These are phyloP conservation scores for Diaperis boleti DNA, from an alignment of 2,888 invertebrate genomes.

Conservation along the genomic window DNA sequence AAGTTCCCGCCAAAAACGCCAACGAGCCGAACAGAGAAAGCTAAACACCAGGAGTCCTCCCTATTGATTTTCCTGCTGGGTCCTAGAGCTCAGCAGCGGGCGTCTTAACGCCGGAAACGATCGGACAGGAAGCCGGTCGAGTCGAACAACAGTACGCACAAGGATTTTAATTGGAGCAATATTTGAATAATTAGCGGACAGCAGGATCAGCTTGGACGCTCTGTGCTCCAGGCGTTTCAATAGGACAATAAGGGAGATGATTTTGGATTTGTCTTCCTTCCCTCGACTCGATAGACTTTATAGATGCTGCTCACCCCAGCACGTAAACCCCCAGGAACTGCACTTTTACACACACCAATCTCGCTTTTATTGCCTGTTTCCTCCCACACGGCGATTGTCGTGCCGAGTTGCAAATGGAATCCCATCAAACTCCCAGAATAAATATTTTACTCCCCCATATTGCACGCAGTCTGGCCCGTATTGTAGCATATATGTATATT, in stretches of 20 bases:
- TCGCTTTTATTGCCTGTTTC: slow-evolving; percentile 25
- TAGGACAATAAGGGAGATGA: no score
- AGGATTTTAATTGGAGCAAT: slow-evolving; percentile 30
- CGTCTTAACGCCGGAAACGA: slow-evolving; percentile 36
- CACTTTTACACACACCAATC: slow-evolving; percentile 11
- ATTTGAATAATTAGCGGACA: slow-evolving; percentile 30
- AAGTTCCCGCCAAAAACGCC: slow-evolving; percentile 32
- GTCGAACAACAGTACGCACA: slow-evolving; percentile 24
- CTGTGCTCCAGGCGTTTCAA: background rate
- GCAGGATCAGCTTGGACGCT: background rate
- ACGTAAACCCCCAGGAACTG: no score
- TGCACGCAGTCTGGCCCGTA: slow-evolving; percentile 1
- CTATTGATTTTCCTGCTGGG: slow-evolving; percentile 40
- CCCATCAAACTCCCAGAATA: slow-evolving; percentile 3
- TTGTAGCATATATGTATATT: no score
- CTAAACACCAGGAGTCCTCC: slow-evolving; percentile 31
- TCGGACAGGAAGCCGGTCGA: slow-evolving; percentile 28
- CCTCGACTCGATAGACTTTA: no score
- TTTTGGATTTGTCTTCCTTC: no score
- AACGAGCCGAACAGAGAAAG: slow-evolving; percentile 23
- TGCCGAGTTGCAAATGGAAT: slow-evolving; percentile 20
- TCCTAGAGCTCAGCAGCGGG: slow-evolving; percentile 27
- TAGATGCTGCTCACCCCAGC: no score
- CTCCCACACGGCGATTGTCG: slow-evolving; percentile 5
- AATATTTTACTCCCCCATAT: slow-evolving; percentile 10